Conservation (phyloP, 2,113 vertebrate genomes). For the Romanogobio albipinnatus region DNA sequence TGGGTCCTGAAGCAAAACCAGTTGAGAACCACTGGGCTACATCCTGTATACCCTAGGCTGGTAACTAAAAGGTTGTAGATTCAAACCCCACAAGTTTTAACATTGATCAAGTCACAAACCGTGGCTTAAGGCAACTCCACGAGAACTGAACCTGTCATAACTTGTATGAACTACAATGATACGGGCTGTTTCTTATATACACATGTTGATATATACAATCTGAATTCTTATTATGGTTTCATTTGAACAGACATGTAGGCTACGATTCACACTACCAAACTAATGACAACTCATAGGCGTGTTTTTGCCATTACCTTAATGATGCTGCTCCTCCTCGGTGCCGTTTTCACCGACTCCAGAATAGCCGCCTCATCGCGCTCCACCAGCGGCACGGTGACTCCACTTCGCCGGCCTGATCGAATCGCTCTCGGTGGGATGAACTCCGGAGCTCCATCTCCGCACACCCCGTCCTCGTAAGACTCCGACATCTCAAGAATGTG, state of each 20-base stretch:
- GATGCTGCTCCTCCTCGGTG: slow-evolving; percentile 93
- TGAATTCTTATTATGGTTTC: not conserved
- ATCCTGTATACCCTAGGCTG: not conserved
- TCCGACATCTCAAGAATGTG: slow-evolving; percentile 70
- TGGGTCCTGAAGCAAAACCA: not conserved
- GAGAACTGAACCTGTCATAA: not conserved
- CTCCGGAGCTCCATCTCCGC: slow-evolving; percentile 72
- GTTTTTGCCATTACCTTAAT: slow-evolving; percentile 84
- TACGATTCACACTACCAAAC: not conserved
- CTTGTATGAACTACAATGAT: not conserved
- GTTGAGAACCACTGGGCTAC: not conserved
- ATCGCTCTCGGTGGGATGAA: slow-evolving; percentile 64
- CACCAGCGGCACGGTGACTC: slow-evolving; percentile 72
- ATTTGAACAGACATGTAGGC: not conserved
- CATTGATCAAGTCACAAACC: not conserved
- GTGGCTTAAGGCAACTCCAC: not conserved
- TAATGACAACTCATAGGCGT: not conserved
- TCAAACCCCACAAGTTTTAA: not conserved
- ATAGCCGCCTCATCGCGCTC: slow-evolving; percentile 75
- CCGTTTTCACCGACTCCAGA: slow-evolving; percentile 84
- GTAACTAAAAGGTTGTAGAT: not conserved
- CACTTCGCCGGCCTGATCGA: slow-evolving; percentile 81
- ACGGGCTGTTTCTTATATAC: not conserved
- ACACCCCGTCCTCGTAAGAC: slow-evolving; percentile 71
- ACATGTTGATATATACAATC: not conserved